Percentiles rank a stretch among this genome's conserved stretches.
Conservation (phyloP, 1,140 invertebrate species). For the Cotesia chilonis region DNA sequence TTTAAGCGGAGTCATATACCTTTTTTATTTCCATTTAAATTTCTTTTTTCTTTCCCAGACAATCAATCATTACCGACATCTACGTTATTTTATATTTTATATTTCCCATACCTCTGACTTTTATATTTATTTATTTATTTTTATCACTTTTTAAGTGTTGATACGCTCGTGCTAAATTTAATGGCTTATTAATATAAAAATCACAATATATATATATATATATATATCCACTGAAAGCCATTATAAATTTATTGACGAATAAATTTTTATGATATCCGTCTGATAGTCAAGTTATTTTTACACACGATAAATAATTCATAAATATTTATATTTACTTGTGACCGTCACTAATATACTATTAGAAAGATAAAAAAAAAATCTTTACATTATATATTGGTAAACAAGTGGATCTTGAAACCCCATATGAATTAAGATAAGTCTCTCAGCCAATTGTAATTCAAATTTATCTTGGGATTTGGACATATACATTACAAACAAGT, state of each 20-base stretch:
- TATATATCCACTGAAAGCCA: too few species aligned
- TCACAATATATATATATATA: too few species aligned
- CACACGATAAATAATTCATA: too few species aligned
- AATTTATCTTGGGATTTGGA: conserved; percentile 17
- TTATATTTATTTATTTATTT: neutral
- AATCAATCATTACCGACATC: neutral
- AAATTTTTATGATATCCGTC: too few species aligned
- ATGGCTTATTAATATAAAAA: too few species aligned
- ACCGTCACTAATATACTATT: neutral
- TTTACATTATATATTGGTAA: neutral
- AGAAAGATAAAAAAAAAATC: neutral
- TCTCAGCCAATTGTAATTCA: conserved; percentile 29
- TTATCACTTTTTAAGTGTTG: neutral
- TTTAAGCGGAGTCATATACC: neutral
- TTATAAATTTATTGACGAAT: too few species aligned
- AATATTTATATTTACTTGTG: too few species aligned
- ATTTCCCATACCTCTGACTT: neutral
- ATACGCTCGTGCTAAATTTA: too few species aligned
- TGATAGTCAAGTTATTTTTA: too few species aligned
- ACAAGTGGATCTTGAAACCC: neutral
- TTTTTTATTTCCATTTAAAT: neutral
- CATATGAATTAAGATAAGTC: conserved; percentile 34
- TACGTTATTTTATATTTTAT: neutral
- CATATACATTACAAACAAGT: neutral
- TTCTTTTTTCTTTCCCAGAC: neutral